Percentiles rank a stretch among this genome's conserved stretches.
Evolutionary conservation across 2,888 invertebrate genomes (phyloP).

Genomic region (Eupithecia dodoneata): DNA sequence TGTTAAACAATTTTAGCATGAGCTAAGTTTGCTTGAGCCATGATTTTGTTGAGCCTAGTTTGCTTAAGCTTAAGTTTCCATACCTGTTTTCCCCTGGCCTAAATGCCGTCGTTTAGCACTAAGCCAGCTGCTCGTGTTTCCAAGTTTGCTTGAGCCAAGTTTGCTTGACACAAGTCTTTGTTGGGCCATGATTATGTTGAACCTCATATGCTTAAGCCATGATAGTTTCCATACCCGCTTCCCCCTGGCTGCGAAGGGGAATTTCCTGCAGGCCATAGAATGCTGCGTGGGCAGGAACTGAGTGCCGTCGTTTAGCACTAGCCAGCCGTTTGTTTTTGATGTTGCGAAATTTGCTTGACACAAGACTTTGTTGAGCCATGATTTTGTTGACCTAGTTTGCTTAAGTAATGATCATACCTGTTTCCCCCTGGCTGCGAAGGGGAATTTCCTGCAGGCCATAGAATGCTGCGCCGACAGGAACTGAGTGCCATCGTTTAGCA

Average conservation of each 20-base stretch:
- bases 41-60: too few species aligned
- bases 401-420: conserved; percentile 57
- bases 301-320: conserved; percentile 70
- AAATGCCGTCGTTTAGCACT: too few species aligned
- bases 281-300: conserved; percentile 77
- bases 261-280: conserved; percentile 73
- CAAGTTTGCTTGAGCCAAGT: neutral
- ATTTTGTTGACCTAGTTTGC: too few species aligned
- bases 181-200: too few species aligned
- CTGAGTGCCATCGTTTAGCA: conserved; percentile 70
- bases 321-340: conserved; percentile 74
- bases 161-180: neutral
- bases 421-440: conserved; percentile 72
- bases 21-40: too few species aligned
- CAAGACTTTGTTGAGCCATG: too few species aligned
- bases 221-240: conserved; percentile 59
- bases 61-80: too few species aligned
- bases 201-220: neutral
- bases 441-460: conserved; percentile 73
- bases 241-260: conserved; percentile 73
- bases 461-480: conserved; percentile 77
- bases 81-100: too few species aligned
- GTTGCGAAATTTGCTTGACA: neutral
- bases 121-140: too few species aligned
- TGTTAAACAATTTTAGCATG: too few species aligned